phyloP scores from a whole-genome alignment of 2,113 vertebrate species.

The Theristicus caerulescens region DNA sequence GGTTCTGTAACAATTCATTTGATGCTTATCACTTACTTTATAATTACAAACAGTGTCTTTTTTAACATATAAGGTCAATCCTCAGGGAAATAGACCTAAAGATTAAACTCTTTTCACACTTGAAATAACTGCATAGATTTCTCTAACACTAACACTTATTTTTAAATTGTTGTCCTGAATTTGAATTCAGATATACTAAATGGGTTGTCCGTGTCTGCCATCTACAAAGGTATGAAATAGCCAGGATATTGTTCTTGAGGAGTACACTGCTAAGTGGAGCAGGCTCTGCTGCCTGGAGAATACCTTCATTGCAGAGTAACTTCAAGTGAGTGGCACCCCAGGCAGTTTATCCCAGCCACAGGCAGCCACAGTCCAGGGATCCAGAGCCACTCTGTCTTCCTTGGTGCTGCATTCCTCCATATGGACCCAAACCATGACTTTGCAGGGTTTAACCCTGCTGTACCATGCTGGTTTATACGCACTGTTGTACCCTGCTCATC shows the following conservation, averaged over 20 bases:
- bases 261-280: background rate
- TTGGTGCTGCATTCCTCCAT: background rate
- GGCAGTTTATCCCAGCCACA: background rate
- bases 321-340: background rate
- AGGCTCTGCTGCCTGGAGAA: background rate
- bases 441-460: background rate
- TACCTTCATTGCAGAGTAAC: background rate
- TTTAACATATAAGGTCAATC: background rate
- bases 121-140: background rate
- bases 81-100: background rate
- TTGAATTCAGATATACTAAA: background rate
- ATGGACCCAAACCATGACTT: background rate
- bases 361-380: background rate
- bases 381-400: background rate
- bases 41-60: background rate
- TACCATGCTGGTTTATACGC: background rate
- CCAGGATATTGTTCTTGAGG: background rate
- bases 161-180: constrained; percentile 3
- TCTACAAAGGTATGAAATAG: background rate
- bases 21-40: constrained; percentile 13
- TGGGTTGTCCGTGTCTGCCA: background rate
- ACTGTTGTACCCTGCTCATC: background rate
- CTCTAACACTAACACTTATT: background rate
- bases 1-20: background rate
- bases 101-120: background rate